Evolutionary conservation across 2,797 vertebrate genomes (phyloP), one percentile per base, ranked within the genome.

Genomic region (Buceros bicornis): DNA sequence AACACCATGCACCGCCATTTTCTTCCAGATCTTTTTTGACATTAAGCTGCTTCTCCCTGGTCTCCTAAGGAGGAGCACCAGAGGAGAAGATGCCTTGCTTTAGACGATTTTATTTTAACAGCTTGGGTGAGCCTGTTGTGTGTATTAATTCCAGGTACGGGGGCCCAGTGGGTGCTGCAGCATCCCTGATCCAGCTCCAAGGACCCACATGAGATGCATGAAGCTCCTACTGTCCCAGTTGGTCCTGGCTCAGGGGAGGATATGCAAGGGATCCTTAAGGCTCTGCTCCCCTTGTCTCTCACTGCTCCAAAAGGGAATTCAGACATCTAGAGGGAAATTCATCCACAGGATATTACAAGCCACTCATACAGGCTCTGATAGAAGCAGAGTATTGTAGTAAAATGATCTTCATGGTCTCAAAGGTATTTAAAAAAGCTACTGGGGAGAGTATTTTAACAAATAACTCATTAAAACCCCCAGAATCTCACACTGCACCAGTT

Each of bases 401-500:
- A 95, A 90, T 67, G 61, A 93, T 96, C 86, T 85, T 91, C 88
- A 71, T 85, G 64, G 86, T 87, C 93, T 92, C 93, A 96, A 90
- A 93, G 65, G 92, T 91, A 95, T 90, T 54, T 84, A 5, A 80
- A 93, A 96, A 93, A 78, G 72, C 69, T 87, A 67, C 31, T 53
- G 67, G 83, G 77, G 81, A 94, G 87, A 58, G n/a, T 77, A 79
- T 97, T 95, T 95, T 97, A 89, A 95, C 93, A 96, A 96, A 91
- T 81, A 91, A 43, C 87, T 96, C 87, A 95, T 97, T 95, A 95
- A 94, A 93, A 42, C 31, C 43, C 57, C 60, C 37, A 72, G 92
- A 97, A 97, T 95, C 95, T 97, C 77, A 89, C 77, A 89, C 53
- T 82, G 86, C 77, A 92, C 84, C 60, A 95, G 79, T 97, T 96